Base-by-base conservation (phyloP, 1,140 invertebrate genomes). In the Leptinotarsa undecemlineata region DNA sequence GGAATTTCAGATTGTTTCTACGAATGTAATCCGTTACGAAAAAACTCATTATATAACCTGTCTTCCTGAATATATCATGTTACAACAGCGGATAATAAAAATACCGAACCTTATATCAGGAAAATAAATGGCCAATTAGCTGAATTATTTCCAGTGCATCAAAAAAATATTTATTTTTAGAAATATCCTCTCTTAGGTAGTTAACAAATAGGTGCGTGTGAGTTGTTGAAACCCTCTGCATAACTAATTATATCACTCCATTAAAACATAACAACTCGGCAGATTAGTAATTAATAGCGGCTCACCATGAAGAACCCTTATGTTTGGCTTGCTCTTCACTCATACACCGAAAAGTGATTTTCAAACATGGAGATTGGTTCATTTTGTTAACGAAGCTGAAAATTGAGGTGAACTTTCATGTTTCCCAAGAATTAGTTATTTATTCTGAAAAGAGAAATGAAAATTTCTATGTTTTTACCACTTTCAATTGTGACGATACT, bases 231-330 rank as follows among this genome's bases (percentile, higher is more conserved):
- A 19, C 66, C 66, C 66, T 68, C 42, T 23, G 23, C 66, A 47
- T 68, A 33, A 68, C 23, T 47, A 68, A 68, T 42, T 42, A 68
- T 42, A 68, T 42, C 66, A 68, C 42, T 68, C 66, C 66, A 68
- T 47, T 68, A 68, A 47, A 68, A 68, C 66, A 68, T 68, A 68
- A 68, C 66, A 47, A 68, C 23, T 68, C 33, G 23, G n/a, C 66
- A 68, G 66, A 68, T 68, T 68, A 42, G 66, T 68, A 68, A 68
- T 68, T 68, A 68, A 68, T 68, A 68, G 66, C 42, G 66, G 66
- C 26, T 42, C 42, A 42, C 66, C 66, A 47, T 42, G 66, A 14
- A 33, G 26, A 66, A 23, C 63, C 63, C 51, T 57, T 57, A 57
- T n/a, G 51, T 57, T 57, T 5, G 4, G 51, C n/a, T 57, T 15